phyloP scores from a whole-genome alignment of 2,888 invertebrate species.

The Busseola fusca region DNA sequence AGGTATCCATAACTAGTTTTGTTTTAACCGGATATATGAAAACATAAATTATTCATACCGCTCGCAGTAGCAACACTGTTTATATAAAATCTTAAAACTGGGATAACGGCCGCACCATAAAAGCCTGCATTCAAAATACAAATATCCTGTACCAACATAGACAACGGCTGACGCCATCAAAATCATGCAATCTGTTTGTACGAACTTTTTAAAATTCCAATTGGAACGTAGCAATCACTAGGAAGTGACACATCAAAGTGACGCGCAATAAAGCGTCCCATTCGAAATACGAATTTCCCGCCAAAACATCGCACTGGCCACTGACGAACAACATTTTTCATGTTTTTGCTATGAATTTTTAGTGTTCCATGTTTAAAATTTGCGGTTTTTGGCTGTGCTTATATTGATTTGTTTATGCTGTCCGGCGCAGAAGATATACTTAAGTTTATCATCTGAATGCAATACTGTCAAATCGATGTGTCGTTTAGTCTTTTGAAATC shows the following conservation, averaged over 20 bases:
- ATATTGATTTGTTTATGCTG: constrained; percentile 26
- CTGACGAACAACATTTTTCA: constrained; percentile 53
- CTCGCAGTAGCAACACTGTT: constrained; percentile 2
- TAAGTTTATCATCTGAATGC: background rate
- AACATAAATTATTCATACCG: constrained; percentile 2
- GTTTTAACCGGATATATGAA: background rate
- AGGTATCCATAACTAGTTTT: background rate
- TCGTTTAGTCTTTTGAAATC: background rate
- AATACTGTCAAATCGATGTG: background rate
- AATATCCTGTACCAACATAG: constrained; percentile 48
- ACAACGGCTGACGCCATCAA: constrained; percentile 52
- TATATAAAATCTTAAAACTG: constrained; percentile 9
- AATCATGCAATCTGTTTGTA: constrained; percentile 76
- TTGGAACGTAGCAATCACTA: constrained; percentile 68
- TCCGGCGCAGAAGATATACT: background rate
- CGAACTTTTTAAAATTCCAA: constrained; percentile 74
- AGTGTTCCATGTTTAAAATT: constrained; percentile 52
- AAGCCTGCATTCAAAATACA: constrained; percentile 29
- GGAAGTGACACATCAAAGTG: constrained; percentile 77
- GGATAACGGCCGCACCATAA: constrained; percentile 5
- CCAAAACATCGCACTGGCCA: constrained; percentile 61
- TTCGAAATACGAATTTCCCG: constrained; percentile 67
- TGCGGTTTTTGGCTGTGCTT: constrained; percentile 29
- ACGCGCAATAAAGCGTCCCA: constrained; percentile 70
- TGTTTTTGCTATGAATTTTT: constrained; percentile 59